A percentile compares a stretch with the other conserved stretches of the same genome.
phyloP scores from a whole-genome alignment of 2,113 vertebrate species.

The Halichoerus grypus region DNA sequence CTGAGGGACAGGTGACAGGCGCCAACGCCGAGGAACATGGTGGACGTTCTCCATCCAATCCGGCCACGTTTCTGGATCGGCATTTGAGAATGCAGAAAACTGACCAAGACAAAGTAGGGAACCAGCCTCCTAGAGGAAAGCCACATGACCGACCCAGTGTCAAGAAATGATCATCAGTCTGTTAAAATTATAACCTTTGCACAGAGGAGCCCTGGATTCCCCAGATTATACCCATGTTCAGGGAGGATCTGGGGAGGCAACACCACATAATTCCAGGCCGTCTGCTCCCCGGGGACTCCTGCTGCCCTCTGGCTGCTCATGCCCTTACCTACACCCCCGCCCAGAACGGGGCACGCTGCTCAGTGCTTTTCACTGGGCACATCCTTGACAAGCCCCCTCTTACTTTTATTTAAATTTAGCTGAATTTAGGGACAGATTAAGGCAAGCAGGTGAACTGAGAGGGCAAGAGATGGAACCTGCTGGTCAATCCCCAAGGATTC shows the following conservation, averaged over 20 bases:
- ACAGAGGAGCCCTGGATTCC: not conserved
- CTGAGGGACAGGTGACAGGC: not conserved
- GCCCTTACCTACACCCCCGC: not conserved
- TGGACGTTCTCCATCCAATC: conserved; percentile 30
- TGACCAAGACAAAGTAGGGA: not conserved
- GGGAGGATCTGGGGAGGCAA: not conserved
- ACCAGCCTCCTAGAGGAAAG: not conserved
- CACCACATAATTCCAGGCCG: rapidly evolving
- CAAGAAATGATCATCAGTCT: not conserved
- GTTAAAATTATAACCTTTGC: not conserved
- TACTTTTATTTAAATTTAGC: not conserved
- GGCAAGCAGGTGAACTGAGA: conserved; percentile 33
- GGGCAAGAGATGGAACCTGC: not conserved
- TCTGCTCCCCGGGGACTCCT: not conserved
- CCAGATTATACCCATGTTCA: not conserved
- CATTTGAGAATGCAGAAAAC: not conserved
- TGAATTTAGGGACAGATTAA: conserved; percentile 18
- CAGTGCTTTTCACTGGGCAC: not conserved
- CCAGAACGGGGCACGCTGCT: not conserved
- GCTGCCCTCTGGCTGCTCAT: rapidly evolving
- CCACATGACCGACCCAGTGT: rapidly evolving
- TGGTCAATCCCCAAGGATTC: not conserved
- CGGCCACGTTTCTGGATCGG: conserved; percentile 28
- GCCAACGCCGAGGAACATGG: rapidly evolving
- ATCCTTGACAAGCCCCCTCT: not conserved